These are phyloP conservation scores for Aphelenchoides bicaudatus DNA, from an alignment of 2,888 invertebrate genomes.

Conservation along the genomic window DNA sequence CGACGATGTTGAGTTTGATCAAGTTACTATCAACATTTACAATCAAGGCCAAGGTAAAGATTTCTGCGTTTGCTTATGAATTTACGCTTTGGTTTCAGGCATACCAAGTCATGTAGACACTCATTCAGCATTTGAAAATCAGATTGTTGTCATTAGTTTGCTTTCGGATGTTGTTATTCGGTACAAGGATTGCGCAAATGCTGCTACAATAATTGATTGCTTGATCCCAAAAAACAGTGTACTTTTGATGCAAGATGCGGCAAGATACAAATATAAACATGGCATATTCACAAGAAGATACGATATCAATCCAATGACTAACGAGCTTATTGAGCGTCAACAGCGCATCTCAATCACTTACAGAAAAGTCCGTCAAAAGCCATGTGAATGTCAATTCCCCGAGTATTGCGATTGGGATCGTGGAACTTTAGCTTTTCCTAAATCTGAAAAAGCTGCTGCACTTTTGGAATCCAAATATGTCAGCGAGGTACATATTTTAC, in stretches of 20 bases:
- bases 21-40: slow-evolving; percentile 64
- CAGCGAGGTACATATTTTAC: slow-evolving; percentile 17
- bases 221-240: slow-evolving; percentile 77
- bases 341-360: slow-evolving; percentile 64
- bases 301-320: slow-evolving; percentile 69
- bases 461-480: slow-evolving; percentile 30
- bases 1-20: slow-evolving; percentile 39
- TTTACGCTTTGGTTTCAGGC: slow-evolving; percentile 69
- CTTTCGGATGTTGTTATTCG: slow-evolving; percentile 54
- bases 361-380: slow-evolving; percentile 60
- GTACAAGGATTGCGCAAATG: slow-evolving; percentile 51
- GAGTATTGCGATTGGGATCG: slow-evolving; percentile 58
- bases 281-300: slow-evolving; percentile 78
- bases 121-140: slow-evolving; percentile 85
- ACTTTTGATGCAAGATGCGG: slow-evolving; percentile 76
- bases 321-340: slow-evolving; percentile 36
- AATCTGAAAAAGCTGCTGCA: slow-evolving; percentile 30
- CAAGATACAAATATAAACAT: slow-evolving; percentile 89
- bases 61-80: slow-evolving; percentile 4
- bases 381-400: slow-evolving; percentile 53
- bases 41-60: slow-evolving; percentile 63
- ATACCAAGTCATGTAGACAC: slow-evolving; percentile 93
- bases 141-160: slow-evolving; percentile 77
- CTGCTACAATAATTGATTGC: slow-evolving; percentile 66
- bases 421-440: slow-evolving; percentile 47